These are phyloP conservation scores for Astropecten irregularis DNA, from an alignment of 53 echinoderm and acorn worm species.

Conservation along the genomic window DNA sequence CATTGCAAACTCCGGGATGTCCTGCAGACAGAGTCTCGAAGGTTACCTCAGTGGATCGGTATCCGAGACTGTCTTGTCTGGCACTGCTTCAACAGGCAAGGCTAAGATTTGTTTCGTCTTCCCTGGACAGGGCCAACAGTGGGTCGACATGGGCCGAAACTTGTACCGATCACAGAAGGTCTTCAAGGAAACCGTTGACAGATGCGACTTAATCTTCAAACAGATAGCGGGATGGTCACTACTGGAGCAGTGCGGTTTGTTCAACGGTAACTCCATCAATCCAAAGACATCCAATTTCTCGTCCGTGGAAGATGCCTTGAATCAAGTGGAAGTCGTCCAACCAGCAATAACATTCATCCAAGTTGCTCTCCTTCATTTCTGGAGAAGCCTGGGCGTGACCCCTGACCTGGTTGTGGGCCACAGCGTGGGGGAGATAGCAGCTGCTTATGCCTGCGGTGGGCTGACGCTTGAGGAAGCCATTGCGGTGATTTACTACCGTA, in stretches of 20 bases:
- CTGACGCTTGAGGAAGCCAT: conserved; percentile 89
- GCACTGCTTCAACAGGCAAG: conserved; percentile 62
- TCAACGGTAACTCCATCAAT: conserved; percentile 8
- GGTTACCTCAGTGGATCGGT: conserved; percentile 38
- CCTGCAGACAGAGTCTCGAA: conserved; percentile 24
- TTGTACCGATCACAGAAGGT: conserved; percentile 78
- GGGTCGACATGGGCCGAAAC: conserved; percentile 88
- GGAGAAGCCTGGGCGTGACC: conserved; percentile 75
- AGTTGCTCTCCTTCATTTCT: conserved; percentile 74
- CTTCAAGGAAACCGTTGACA: conserved; percentile 69
- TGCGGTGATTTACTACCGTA: conserved; percentile 83
- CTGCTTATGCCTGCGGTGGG: conserved; percentile 93
- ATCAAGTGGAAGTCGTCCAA: conserved; percentile 76
- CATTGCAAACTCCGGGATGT: conserved; percentile 74
- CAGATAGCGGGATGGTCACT: conserved; percentile 93
- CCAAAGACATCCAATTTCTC: background rate
- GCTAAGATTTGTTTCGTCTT: conserved; percentile 91
- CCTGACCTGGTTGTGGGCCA: conserved; percentile 91
- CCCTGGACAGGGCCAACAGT: conserved; percentile 97
- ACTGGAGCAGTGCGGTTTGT: conserved; percentile 39
- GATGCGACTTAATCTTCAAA: conserved; percentile 78
- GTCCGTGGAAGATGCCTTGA: conserved; percentile 43
- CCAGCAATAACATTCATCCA: conserved; percentile 93
- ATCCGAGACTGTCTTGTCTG: conserved; percentile 61
- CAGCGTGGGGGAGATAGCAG: conserved; percentile 94